These are phyloP conservation scores for Cyrtonyx montezumae DNA, from an alignment of 2,113 vertebrate species.

Conservation along the genomic window DNA sequence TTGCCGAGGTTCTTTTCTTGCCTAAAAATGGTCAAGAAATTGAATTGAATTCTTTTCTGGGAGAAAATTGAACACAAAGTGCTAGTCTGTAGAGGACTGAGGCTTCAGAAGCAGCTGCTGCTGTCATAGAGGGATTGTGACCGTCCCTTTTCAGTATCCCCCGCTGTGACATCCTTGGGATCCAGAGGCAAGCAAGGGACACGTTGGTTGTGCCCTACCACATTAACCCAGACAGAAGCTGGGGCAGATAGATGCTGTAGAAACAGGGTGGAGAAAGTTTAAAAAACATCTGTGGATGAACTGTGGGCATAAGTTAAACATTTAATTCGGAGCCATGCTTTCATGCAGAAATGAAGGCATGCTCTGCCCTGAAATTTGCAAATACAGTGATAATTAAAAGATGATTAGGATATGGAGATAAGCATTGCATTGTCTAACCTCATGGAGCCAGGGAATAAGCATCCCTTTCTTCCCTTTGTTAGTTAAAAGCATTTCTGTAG, in stretches of 20 bases:
- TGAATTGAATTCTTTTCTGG: neutral
- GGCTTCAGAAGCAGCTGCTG: conserved; percentile 52
- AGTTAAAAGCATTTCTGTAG: neutral
- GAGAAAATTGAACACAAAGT: neutral
- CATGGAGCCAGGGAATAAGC: neutral
- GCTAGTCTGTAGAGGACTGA: neutral
- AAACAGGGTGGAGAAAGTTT: conserved; percentile 16
- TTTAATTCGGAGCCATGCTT: neutral
- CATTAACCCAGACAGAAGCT: neutral
- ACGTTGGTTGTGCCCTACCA: neutral
- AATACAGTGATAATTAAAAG: conserved; percentile 9
- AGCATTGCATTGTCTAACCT: neutral
- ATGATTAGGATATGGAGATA: neutral
- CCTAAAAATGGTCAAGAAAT: neutral
- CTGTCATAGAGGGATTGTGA: conserved; percentile 3
- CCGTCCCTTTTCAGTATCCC: neutral
- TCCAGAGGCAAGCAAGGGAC: conserved; percentile 5
- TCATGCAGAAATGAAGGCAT: neutral
- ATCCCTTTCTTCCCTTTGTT: neutral
- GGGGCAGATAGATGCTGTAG: neutral
- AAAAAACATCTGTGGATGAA: neutral
- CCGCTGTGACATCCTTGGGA: conserved; percentile 26
- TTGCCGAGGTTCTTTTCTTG: neutral
- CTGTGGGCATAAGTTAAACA: neutral
- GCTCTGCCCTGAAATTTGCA: neutral